Evolutionary conservation across 2,797 vertebrate genomes (phyloP).

Genomic region (Peromyscus attwateri): DNA sequence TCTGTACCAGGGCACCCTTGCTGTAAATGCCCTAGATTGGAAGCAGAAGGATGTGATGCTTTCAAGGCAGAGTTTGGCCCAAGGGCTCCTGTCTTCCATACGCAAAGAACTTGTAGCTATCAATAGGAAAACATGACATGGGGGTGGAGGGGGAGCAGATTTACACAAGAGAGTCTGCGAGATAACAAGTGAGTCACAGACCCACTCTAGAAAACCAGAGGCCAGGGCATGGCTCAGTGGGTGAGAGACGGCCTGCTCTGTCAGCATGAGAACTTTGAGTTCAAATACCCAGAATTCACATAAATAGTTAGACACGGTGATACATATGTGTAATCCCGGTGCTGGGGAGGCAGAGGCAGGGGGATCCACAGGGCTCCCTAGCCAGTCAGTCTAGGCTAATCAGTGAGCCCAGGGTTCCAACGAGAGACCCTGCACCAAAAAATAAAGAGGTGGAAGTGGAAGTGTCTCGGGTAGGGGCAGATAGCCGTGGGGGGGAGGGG

Average conservation of each 20-base stretch:
- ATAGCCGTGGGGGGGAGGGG: background rate
- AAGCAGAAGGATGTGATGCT: background rate
- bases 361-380: background rate
- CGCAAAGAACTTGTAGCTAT: background rate
- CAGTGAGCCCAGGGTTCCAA: background rate
- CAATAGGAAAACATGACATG: conserved; percentile 10
- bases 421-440: background rate
- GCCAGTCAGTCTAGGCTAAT: background rate
- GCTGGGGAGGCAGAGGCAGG: too few relatives aligned
- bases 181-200: background rate
- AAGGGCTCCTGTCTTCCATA: background rate
- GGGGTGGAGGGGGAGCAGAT: background rate
- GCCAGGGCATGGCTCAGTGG: background rate
- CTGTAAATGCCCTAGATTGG: background rate
- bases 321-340: background rate
- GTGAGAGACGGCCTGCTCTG: too few relatives aligned
- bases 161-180: background rate
- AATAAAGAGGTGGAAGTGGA: background rate
- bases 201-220: background rate
- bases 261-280: background rate
- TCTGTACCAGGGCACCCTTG: background rate
- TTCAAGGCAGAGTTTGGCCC: background rate
- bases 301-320: background rate
- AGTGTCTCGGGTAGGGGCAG: background rate
- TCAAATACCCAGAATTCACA: background rate